Evolutionary conservation across 30 jellyfish, hydroid and myxozoan genomes (phyloP), one percentile per base, ranked within the genome.

Genomic region (Hydra vulgaris): DNA sequence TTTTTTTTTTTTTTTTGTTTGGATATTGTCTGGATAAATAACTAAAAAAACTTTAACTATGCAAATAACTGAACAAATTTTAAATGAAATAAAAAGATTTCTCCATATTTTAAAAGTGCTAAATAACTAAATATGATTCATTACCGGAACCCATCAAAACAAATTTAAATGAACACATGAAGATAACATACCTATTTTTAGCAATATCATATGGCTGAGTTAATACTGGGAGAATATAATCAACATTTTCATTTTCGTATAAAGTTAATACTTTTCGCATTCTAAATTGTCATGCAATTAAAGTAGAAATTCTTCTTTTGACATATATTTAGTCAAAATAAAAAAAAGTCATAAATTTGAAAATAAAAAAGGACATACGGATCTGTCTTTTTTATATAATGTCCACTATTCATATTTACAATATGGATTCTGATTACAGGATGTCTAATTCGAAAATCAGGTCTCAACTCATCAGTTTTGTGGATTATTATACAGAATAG

Each of bases 151-250:
- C n/a, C n/a, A n/a, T n/a, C n/a, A n/a, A n/a, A n/a, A n/a, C n/a
- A n/a, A n/a, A n/a, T n/a, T n/a, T n/a, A n/a, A n/a, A n/a, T n/a
- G n/a, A n/a, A n/a, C n/a, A n/a, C n/a, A n/a, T n/a, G 7, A 26
- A 20, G 12, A 21, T 8, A 54, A 17, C 18, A 4, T 82, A 85
- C 97, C 87, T 85, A 27, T 86, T 54, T 72, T 85, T 90, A 55
- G 84, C 85, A 83, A 90, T 85, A 79, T 90, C 97, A 78, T 61
- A 90, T 73, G 97, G 97, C 84, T 90, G 94, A 15, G 97, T 76
- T 81, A 90, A 85, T 85, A 90, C 25, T 18, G 97, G 97, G 85
- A 90, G 85, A 18, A 85, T 70, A 74, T 81, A 90, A 76, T 90
- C 97, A 20, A 90, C 88, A 8, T 87, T 71, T n/a, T 90, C 95